Evolutionary conservation across 2,113 vertebrate species (phyloP).

Genomic region (Struthio camelus): DNA sequence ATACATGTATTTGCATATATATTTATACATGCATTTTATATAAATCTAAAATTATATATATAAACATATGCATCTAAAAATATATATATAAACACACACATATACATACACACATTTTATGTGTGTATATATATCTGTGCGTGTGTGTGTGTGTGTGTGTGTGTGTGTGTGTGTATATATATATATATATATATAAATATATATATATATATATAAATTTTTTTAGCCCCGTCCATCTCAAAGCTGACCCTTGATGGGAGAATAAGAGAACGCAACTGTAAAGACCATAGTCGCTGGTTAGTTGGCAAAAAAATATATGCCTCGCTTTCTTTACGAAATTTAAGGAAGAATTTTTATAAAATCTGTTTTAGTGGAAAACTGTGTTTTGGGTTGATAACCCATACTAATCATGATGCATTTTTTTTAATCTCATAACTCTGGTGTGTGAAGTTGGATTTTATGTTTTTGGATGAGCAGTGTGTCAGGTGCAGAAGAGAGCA

Average conservation of each 20-base stretch:
- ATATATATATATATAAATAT: too few relatives aligned
- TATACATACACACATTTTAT: too few relatives aligned
- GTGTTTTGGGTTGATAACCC: not conserved
- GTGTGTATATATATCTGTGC: too few relatives aligned
- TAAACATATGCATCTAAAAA: too few relatives aligned
- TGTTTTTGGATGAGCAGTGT: not conserved
- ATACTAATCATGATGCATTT: not conserved
- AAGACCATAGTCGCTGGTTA: not conserved
- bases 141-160: too few relatives aligned
- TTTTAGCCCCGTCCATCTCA: not conserved
- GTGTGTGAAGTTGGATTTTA: not conserved
- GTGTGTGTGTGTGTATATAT: too few relatives aligned
- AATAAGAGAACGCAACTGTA: not conserved
- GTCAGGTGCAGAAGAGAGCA: not conserved
- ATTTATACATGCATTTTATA: too few relatives aligned
- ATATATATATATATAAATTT: too few relatives aligned
- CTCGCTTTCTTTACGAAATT: not conserved
- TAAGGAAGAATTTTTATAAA: not conserved
- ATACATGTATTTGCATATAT: too few relatives aligned
- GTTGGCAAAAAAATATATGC: not conserved
- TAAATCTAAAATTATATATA: too few relatives aligned
- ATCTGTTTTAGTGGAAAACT: not conserved
- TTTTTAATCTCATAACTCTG: not conserved
- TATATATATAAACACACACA: too few relatives aligned
- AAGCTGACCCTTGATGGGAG: not conserved